Evolutionary conservation across 2,797 vertebrate genomes (phyloP).

Genomic region (Anisognathus igniventris): DNA sequence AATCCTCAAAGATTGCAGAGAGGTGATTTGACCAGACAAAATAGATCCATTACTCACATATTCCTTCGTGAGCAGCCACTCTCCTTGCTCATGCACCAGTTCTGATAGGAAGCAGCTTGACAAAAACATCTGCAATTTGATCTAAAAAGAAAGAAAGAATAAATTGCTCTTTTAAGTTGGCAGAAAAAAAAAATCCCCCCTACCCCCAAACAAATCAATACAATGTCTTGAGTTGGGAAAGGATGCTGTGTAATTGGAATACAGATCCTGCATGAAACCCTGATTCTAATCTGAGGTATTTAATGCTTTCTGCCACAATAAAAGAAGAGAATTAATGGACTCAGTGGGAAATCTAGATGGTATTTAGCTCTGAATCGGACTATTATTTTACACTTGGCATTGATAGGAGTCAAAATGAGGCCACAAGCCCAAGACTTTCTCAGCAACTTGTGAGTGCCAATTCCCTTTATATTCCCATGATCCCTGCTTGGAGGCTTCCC

Average conservation of each 20-base stretch:
- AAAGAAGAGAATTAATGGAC: slow-evolving; percentile 38
- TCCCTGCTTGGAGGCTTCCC: slow-evolving; percentile 1
- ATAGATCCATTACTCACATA: neutral
- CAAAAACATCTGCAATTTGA: slow-evolving; percentile 7
- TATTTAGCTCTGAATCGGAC: slow-evolving; percentile 53
- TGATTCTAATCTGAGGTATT: neutral
- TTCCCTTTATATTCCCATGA: neutral
- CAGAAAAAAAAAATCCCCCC: neutral
- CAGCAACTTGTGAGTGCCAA: neutral
- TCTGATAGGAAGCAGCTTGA: neutral
- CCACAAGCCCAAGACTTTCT: slow-evolving; percentile 20
- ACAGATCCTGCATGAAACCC: neutral
- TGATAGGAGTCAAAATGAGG: slow-evolving; percentile 51
- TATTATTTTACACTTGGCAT: slow-evolving; percentile 58
- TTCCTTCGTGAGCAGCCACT: neutral
- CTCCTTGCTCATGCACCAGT: neutral
- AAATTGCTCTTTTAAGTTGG: neutral
- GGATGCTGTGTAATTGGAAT: slow-evolving; percentile 15
- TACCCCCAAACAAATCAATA: neutral
- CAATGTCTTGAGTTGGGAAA: neutral
- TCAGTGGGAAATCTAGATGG: slow-evolving; percentile 53
- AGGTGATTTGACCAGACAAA: neutral
- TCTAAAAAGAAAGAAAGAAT: neutral
- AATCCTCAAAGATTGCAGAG: slow-evolving; percentile 2
- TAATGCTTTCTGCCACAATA: slow-evolving; percentile 25